Base-by-base conservation (phyloP, 1,140 invertebrate genomes). In the Whitmania pigra region DNA sequence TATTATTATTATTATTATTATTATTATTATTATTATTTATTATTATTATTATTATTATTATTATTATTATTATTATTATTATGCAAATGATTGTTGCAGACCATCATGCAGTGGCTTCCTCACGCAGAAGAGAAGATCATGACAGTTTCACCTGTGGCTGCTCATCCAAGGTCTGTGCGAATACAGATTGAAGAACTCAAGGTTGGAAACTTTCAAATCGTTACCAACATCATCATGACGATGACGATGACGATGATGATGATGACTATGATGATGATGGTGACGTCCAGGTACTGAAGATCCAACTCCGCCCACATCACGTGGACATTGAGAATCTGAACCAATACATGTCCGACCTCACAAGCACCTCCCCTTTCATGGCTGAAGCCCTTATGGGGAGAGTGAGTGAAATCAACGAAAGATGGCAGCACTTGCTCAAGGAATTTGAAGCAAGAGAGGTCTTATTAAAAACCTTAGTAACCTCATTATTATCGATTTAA, bases 171-270 rank as follows among this genome's bases (percentile, higher is more conserved):
- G 77, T 89, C 90, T 9, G 91, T 97, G 18, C 93, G 94, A 80
- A 87, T 87, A 73, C 94, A 98, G 83, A 94, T 97, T 75, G 87
- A 88, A 55, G 92, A 97, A 78, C 85, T 97, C 13, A 92, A 93
- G 77, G 82, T 81, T 75, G 13, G 27, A 36, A 5, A 29, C 5
- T 27, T 53, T 27, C n/a, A n/a, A 70, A 20, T 36, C 43, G 43
- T 49, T 49, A 49, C 9, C 43, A 11, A 0, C 5, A 49, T 49
- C 20, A 53, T 73, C 53, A 73, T 67, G 31, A 36, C 31, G 31
- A 36, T 36, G 31, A 36, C 31, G 2, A 3, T 36, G 31, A 36
- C 6, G 31, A 36, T 36, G 31, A 36, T 36, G 25, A 63, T 63
- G 13, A 20, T 63, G 31, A 27, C 7, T 5, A 63, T 63, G 31